Base-by-base conservation (phyloP, 2,797 vertebrate genomes). In the Florisuga fusca region DNA sequence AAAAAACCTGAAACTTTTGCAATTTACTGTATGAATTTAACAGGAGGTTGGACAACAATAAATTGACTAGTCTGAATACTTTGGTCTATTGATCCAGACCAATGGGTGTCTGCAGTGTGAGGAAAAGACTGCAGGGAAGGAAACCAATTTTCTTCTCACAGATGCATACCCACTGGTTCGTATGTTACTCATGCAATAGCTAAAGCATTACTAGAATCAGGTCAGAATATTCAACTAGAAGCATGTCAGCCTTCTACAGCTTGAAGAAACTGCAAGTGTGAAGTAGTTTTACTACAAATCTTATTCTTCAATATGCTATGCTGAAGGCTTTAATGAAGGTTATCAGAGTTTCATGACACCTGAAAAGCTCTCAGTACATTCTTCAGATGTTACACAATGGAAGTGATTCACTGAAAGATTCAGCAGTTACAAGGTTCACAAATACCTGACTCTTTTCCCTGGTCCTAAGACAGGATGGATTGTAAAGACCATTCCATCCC, bases 61-160 rank as follows among this genome's bases (percentile, higher is more conserved):
- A 81, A 88, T 50, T 72, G 38, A 66, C 7, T 62, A 51, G 31
- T 62, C 17, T 62, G 36, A 55, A 15, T 62, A 78, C 69, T 89
- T 54, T 5, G 0, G 19, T 69, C 34, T 91, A 59, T 50, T 75
- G 79, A 66, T 78, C 54, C 58, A 94, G 62, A 88, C 12, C 73
- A 75, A 34, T 55, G 48, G 36, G 43, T 38, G 15, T 46, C n/a
- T 50, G 51, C 12, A 71, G 27, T 31, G 50, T 23, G 33, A 78
- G 13, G 45, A 83, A 83, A 92, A 77, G 21, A 68, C 0, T 90
- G 31, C 26, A 78, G 31, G 33, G 48, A 80, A 79, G n/a, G 41
- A 93, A 94, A 72, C 14, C 31, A 55, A 51, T 81, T 84, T 90
- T 66, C 15, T 87, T 80, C 63, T 92, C 48, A 76, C 31, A 76